These are phyloP conservation scores for Cydia amplana DNA, from an alignment of 1,140 invertebrate genomes.

Conservation along the genomic window DNA sequence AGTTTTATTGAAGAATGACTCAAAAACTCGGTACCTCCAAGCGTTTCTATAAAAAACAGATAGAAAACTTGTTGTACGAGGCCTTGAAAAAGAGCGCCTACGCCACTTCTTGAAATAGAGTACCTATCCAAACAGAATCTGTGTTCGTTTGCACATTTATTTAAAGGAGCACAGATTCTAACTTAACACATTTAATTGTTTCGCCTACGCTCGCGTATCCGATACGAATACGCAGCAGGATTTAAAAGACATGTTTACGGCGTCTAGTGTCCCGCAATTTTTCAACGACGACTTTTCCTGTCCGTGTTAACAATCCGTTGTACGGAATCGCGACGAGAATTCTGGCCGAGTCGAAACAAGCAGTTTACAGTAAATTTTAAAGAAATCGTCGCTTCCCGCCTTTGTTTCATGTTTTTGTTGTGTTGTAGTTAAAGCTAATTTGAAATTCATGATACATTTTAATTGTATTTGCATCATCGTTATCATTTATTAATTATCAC, in stretches of 20 bases:
- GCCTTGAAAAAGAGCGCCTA: no score
- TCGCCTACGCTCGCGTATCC: neutral
- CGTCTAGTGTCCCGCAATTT: conserved; percentile 34
- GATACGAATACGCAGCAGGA: neutral
- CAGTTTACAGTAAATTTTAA: conserved; percentile 19
- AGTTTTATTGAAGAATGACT: no score
- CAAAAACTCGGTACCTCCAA: no score
- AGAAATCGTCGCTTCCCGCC: neutral
- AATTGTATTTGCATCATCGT: neutral
- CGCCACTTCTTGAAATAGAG: no score
- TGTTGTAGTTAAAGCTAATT: neutral
- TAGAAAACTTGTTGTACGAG: no score
- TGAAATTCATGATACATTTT: neutral
- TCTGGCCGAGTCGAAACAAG: neutral
- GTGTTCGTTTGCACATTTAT: no score
- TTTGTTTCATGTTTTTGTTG: neutral
- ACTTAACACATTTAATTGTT: neutral
- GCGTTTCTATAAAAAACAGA: no score
- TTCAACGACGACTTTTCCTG: conserved; percentile 34
- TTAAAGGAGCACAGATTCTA: no score
- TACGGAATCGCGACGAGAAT: neutral
- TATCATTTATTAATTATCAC: neutral
- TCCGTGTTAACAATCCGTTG: conserved; percentile 31
- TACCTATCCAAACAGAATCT: no score
- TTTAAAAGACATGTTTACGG: conserved; percentile 37